Conservation (phyloP, 2,888 invertebrate genomes). For the Melipona bicolor region DNA sequence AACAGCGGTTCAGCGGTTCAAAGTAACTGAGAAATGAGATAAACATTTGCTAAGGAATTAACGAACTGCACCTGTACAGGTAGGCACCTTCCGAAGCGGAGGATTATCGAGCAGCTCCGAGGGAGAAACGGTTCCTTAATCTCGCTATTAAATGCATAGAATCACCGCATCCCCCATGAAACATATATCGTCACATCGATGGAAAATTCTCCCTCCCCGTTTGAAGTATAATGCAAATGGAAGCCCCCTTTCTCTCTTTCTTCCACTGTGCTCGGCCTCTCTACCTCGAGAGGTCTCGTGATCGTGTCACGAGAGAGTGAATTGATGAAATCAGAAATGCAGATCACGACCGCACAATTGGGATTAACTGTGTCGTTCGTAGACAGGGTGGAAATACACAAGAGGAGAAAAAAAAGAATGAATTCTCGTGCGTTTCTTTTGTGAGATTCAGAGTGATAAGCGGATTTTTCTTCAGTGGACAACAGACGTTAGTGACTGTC, state of each 20-base stretch:
- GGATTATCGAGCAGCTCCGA: background rate
- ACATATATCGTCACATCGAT: constrained; percentile 42
- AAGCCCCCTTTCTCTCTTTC: background rate
- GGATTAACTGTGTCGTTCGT: constrained; percentile 61
- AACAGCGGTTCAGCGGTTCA: too few species aligned
- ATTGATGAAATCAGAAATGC: constrained; percentile 79
- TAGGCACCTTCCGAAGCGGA: background rate
- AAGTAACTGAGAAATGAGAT: background rate
- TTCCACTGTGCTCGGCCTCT: constrained; percentile 41
- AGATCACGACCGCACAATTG: constrained; percentile 75
- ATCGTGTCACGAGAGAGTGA: constrained; percentile 62
- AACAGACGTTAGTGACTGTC: constrained; percentile 11
- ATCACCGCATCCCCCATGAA: constrained; percentile 13
- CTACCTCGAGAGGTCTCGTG: constrained; percentile 18
- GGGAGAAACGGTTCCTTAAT: constrained; percentile 65
- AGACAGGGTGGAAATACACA: background rate
- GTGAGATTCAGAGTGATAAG: constrained; percentile 59
- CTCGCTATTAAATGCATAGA: constrained; percentile 66
- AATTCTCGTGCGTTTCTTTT: background rate
- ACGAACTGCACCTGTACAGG: background rate
- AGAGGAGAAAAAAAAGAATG: background rate
- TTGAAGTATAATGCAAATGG: constrained; percentile 19
- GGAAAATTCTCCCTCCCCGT: constrained; percentile 6
- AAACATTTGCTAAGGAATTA: background rate
- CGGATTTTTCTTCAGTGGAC: constrained; percentile 54